Percentiles rank a stretch among this genome's conserved stretches.
phyloP scores from a whole-genome alignment of 2,888 invertebrate species.

The Girardia tigrina region DNA sequence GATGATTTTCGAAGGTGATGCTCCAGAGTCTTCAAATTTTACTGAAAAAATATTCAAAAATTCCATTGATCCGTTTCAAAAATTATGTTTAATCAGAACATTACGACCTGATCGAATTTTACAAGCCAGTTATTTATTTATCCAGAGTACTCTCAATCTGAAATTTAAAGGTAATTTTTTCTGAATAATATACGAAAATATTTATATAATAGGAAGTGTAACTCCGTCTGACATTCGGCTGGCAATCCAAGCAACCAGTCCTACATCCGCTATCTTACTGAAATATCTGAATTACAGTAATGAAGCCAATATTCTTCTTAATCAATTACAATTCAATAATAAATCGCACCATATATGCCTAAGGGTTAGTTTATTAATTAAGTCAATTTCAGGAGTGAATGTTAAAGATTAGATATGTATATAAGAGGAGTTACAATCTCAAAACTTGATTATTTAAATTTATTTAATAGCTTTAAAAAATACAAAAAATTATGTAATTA shows the following conservation, averaged over 20 bases:
- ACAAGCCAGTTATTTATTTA: constrained; percentile 44
- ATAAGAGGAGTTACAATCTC: no score
- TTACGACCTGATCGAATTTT: constrained; percentile 47
- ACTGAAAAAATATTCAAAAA: constrained; percentile 48
- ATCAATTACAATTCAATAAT: neutral
- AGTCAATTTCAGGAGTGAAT: no score
- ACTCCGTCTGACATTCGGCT: neutral
- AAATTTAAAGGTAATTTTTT: constrained; percentile 47
- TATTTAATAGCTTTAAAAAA: no score
- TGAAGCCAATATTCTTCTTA: neutral
- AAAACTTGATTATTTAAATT: no score
- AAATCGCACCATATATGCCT: neutral
- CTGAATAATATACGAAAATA: neutral
- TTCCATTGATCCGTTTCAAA: constrained; percentile 44
- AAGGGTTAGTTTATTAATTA: neutral
- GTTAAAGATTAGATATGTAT: no score
- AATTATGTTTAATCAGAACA: constrained; percentile 46
- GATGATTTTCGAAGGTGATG: constrained; percentile 47
- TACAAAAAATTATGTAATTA: no score
- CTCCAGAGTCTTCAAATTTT: constrained; percentile 43
- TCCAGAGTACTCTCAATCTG: constrained; percentile 39
- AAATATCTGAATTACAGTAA: neutral
- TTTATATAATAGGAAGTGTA: neutral
- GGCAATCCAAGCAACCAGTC: neutral
- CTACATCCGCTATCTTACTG: neutral